A percentile compares a stretch with the other conserved stretches of the same genome.
Evolutionary conservation across 2,797 vertebrate genomes (phyloP).

Genomic region (Melanogrammus aeglefinus): DNA sequence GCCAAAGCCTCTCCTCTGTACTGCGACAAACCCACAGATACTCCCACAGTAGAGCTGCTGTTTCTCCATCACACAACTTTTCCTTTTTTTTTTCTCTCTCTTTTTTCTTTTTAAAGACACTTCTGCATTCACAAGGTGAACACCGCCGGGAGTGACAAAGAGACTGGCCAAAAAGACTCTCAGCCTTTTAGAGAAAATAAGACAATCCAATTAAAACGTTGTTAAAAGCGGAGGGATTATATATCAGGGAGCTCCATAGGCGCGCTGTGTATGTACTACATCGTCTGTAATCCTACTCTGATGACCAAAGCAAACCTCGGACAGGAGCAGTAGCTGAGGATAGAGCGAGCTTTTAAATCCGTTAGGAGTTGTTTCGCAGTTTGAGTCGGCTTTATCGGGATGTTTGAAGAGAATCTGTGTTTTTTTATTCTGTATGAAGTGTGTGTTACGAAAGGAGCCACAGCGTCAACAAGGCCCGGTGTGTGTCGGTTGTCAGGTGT

Average conservation of each 20-base stretch:
- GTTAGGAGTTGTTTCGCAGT: background rate
- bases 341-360: background rate
- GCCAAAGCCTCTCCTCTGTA: no score
- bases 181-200: conserved; percentile 19
- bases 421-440: background rate
- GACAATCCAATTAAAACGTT: conserved; percentile 31
- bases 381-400: background rate
- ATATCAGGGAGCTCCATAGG: background rate
- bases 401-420: background rate
- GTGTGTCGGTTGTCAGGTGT: conserved; percentile 52
- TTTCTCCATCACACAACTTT: no score
- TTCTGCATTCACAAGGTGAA: background rate
- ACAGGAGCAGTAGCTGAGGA: background rate
- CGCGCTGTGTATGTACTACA: background rate
- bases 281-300: background rate
- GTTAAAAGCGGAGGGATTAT: background rate
- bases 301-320: conserved; percentile 18
- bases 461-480: conserved; percentile 6
- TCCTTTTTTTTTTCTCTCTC: no score
- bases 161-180: conserved; percentile 44
- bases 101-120: background rate
- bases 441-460: background rate
- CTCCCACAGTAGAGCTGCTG: no score
- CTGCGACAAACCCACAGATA: no score
- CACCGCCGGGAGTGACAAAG: background rate